Evolutionary conservation across 2,797 vertebrate species (phyloP).

Genomic region (Emys orbicularis): DNA sequence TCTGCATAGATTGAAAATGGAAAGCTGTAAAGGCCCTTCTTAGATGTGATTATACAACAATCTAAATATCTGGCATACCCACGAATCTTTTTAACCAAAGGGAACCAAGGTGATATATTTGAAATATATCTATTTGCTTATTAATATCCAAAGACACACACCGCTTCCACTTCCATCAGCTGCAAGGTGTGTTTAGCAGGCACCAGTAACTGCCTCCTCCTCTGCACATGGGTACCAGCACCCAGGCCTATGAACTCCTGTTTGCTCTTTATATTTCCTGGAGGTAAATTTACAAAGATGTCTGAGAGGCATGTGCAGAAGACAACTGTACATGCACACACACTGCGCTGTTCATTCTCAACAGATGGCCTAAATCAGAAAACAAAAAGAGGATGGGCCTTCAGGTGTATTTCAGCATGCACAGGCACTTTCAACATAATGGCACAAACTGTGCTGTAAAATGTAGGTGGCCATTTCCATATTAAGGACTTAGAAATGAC

Average conservation of each 20-base stretch:
- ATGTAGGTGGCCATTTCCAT: constrained; percentile 42
- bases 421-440: background rate
- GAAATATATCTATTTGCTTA: background rate
- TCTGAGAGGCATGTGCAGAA: background rate
- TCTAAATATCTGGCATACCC: background rate
- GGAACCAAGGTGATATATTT: background rate
- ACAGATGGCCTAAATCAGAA: background rate
- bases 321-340: background rate
- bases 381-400: background rate
- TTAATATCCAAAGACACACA: accelerated
- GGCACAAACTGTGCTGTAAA: constrained; percentile 3
- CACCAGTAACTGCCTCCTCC: accelerated
- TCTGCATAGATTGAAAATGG: background rate
- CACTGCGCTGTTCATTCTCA: background rate
- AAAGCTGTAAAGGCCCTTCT: background rate
- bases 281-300: background rate
- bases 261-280: background rate
- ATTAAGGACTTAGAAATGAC: constrained; percentile 51
- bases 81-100: background rate
- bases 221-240: accelerated
- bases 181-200: background rate
- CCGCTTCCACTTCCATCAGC: accelerated
- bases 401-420: background rate
- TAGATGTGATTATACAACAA: background rate
- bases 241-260: background rate